Evolutionary conservation across 2,797 vertebrate species (phyloP).

Genomic region (Enteromius treurensis): DNA sequence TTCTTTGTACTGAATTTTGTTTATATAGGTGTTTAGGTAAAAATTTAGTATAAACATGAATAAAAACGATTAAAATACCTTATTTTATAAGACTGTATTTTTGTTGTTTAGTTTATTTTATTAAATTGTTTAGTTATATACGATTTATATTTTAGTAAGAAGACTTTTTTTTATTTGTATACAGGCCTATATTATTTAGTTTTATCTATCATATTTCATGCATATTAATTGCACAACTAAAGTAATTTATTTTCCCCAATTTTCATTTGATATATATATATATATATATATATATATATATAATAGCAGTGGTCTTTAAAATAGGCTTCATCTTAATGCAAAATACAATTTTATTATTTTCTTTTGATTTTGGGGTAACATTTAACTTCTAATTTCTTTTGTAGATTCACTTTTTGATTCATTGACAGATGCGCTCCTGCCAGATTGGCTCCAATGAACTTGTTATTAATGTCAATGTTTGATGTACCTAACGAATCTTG

Average conservation of each 20-base stretch:
- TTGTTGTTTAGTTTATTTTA: background rate
- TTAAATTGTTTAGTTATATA: background rate
- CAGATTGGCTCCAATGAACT: background rate
- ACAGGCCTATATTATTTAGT: background rate
- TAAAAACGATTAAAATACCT: background rate
- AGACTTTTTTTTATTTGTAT: background rate
- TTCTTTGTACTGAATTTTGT: background rate
- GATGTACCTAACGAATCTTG: background rate
- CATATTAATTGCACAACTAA: no score
- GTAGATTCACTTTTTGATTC: background rate
- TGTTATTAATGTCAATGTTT: conserved; percentile 2
- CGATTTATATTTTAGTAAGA: background rate
- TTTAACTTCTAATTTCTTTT: background rate
- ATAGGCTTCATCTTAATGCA: background rate
- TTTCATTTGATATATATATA: background rate
- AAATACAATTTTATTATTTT: no score
- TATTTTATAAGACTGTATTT: no score
- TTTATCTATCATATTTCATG: background rate
- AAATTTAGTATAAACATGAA: background rate
- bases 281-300: background rate
- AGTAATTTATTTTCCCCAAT: background rate
- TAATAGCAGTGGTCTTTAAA: background rate
- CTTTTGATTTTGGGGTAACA: background rate
- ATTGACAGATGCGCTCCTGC: background rate
- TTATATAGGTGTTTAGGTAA: background rate